Percentiles rank a stretch among this genome's conserved stretches.
Evolutionary conservation across 2,113 vertebrate species (phyloP).

Genomic region (Zosterops japonicus): DNA sequence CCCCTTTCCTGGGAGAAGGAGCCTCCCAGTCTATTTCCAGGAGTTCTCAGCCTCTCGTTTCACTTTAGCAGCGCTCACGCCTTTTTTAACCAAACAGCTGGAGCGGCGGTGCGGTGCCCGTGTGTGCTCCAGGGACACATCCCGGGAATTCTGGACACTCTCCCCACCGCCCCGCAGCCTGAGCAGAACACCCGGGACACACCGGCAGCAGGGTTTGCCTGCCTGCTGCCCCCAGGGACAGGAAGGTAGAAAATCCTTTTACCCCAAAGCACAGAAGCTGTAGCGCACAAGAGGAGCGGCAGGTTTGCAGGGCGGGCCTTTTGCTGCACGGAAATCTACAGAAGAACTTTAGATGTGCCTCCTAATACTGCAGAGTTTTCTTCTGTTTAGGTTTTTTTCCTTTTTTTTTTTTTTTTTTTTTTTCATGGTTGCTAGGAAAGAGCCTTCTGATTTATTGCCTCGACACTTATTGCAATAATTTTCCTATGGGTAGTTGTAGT

Average conservation of each 20-base stretch:
- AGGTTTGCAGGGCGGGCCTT: neutral
- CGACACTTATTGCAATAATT: neutral
- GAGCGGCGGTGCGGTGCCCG: rapidly evolving
- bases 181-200: neutral
- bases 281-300: neutral
- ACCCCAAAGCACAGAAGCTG: neutral
- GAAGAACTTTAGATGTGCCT: neutral
- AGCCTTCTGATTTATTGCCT: neutral
- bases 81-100: neutral
- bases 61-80: neutral
- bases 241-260: neutral
- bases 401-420: neutral
- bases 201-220: rapidly evolving
- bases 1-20: neutral
- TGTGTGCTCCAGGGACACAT: rapidly evolving
- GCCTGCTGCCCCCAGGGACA: neutral
- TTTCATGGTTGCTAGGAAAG: neutral
- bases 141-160: neutral
- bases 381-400: neutral
- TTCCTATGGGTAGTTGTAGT: neutral
- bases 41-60: neutral
- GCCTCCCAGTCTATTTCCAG: neutral
- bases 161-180: neutral
- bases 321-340: rapidly evolving
- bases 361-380: neutral